Evolutionary conservation across 2,113 vertebrate genomes (phyloP), one percentile per base, ranked within the genome.

Genomic region (Fulmarus glacialis): DNA sequence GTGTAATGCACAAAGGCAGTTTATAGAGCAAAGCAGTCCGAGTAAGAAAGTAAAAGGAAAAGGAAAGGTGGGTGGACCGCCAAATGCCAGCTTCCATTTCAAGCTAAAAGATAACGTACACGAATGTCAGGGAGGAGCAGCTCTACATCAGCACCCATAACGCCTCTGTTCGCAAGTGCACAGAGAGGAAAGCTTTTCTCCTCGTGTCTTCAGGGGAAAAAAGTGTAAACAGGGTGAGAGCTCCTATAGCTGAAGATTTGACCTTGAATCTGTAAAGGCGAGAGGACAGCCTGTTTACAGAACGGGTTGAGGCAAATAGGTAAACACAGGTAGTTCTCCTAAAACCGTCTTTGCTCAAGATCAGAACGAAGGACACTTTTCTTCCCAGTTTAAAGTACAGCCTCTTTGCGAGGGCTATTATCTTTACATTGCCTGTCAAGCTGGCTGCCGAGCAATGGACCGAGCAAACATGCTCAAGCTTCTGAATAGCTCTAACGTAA

Each of bases 131-230:
- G 56, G 66, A 91, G 70, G 9, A 73, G 36, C 4, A 2, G 23
- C 26, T 83, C 26, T 13, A 15, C 11, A 50, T 17, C 17, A 1
- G 3, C 42, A 45, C 14, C 1, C 5, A 3, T 38, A 77, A 12
- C 1, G 4, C 5, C 15, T 47, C 36, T 72, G 10, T 68, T 53
- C 72, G 32, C 42, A 72, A 56, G 16, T 7, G 30, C 48, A 85
- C 4, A 30, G 36, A 58, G 24, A 53, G 11, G 23, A 87, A 82
- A 68, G 48, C 8, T 83, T 87, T 78, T 66, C 53, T 53, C 12
- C 36, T 72, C 0, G 0, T 59, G 42, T 11, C 15, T 87, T 92
- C 21, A 4, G 14, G 24, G 60, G 3, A 1, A 4, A 16, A 48
- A 38, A 30, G 24, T 11, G 38, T 36, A 13, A 71, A 52, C 5